Evolutionary conservation across 2,797 vertebrate genomes (phyloP).

Genomic region (Smutsia gigantea): DNA sequence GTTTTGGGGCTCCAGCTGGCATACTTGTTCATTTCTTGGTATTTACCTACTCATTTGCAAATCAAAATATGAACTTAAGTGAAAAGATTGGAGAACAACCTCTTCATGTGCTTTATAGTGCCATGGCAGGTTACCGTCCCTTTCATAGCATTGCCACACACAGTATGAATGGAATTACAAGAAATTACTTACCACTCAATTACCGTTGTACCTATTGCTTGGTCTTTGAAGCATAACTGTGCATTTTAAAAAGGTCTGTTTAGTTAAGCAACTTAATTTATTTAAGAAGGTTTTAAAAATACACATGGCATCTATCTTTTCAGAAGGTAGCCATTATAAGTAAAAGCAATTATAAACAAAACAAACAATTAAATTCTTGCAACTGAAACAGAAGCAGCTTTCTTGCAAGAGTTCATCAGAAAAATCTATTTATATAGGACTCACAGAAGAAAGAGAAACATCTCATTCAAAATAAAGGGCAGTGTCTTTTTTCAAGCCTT

Average conservation of each 20-base stretch:
- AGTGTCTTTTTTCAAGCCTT: constrained; percentile 45
- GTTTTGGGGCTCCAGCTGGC: background rate
- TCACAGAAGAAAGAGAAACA: background rate
- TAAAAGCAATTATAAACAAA: constrained; percentile 56
- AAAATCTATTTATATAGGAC: constrained; percentile 51
- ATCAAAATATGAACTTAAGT: constrained; percentile 56
- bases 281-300: background rate
- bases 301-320: constrained; percentile 57
- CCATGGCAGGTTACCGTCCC: background rate
- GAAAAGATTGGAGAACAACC: background rate
- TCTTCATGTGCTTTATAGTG: constrained; percentile 18
- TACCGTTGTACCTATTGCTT: constrained; percentile 41
- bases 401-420: constrained; percentile 27
- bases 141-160: constrained; percentile 14
- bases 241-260: constrained; percentile 44
- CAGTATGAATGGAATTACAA: constrained; percentile 7
- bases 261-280: constrained; percentile 69
- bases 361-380: constrained; percentile 54
- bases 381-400: constrained; percentile 55
- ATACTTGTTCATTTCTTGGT: background rate
- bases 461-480: constrained; percentile 30
- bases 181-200: constrained; percentile 45
- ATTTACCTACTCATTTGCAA: constrained; percentile 31
- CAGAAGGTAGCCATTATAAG: background rate
- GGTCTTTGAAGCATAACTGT: background rate